Conservation (phyloP, 2,888 invertebrate species). For the Syrista parreyssii region DNA sequence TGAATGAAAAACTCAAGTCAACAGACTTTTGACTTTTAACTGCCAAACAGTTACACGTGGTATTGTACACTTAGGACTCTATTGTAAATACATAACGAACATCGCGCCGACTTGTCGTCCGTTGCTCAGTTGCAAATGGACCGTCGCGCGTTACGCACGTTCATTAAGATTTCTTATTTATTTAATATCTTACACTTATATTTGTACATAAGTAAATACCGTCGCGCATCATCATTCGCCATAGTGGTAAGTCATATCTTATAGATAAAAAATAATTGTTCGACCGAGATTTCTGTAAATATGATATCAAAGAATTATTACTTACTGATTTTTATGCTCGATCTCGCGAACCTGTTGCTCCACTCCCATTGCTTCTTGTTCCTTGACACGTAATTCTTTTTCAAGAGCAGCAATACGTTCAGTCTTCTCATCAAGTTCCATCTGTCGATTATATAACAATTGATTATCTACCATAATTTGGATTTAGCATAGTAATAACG, state of each 20-base stretch:
- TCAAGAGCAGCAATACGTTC: constrained; percentile 76
- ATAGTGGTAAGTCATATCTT: constrained; percentile 8
- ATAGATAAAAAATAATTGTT: constrained; percentile 20
- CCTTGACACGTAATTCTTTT: constrained; percentile 73
- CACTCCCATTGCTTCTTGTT: constrained; percentile 50
- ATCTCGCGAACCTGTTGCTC: constrained; percentile 55
- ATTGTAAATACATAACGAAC: not conserved
- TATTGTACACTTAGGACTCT: not conserved
- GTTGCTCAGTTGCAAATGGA: not conserved
- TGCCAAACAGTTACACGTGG: not conserved
- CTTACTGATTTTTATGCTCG: constrained; percentile 60
- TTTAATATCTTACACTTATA: constrained; percentile 6
- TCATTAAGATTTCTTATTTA: constrained; percentile 16
- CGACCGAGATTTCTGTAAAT: constrained; percentile 15
- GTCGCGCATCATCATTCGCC: not conserved
- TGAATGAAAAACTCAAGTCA: constrained; percentile 66
- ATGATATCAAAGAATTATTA: constrained; percentile 27
- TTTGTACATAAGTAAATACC: constrained; percentile 13
- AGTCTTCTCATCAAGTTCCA: constrained; percentile 79
- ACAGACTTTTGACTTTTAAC: constrained; percentile 23
- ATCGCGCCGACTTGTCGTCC: not conserved
- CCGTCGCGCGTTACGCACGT: not conserved
- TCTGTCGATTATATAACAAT: constrained; percentile 63
- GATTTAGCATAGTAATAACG: constrained; percentile 34
- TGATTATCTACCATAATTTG: constrained; percentile 5